These are phyloP conservation scores for Gymnothorax reevesii DNA, from an alignment of 2,797 vertebrate genomes.

Conservation along the genomic window DNA sequence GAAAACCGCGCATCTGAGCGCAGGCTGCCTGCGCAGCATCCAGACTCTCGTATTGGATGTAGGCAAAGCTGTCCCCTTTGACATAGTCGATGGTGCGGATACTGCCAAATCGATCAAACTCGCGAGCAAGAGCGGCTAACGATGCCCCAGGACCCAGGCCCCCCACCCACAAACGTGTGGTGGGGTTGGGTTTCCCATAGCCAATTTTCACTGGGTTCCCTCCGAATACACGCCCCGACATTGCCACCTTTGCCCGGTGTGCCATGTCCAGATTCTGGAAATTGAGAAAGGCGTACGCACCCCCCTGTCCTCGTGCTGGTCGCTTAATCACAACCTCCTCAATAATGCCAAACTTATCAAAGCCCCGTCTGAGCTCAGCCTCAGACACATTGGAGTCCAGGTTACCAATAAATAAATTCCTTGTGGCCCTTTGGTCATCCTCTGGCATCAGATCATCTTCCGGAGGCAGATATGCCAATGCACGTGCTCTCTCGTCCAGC, in stretches of 20 bases:
- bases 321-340: constrained; percentile 97
- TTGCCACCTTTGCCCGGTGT: constrained; percentile 94
- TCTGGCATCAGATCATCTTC: constrained; percentile 94
- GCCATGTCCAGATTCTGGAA: constrained; percentile 99
- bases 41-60: constrained; percentile 96
- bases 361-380: constrained; percentile 85
- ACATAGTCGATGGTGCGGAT: constrained; percentile 97
- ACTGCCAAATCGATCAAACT: constrained; percentile 96
- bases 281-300: constrained; percentile 95
- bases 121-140: constrained; percentile 86
- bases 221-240: constrained; percentile 90
- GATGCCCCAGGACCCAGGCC: constrained; percentile 89
- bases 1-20: constrained; percentile 94
- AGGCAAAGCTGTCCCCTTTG: constrained; percentile 95
- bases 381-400: constrained; percentile 91
- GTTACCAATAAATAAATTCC: constrained; percentile 95
- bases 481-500: constrained; percentile 87
- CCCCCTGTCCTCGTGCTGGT: constrained; percentile 86
- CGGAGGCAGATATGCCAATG: constrained; percentile 80
- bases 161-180: constrained; percentile 94
- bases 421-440: constrained; percentile 93
- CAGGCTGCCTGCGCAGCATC: constrained; percentile 94
- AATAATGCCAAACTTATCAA: constrained; percentile 93
- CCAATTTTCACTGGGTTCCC: constrained; percentile 95
- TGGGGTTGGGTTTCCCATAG: constrained; percentile 94